A percentile compares a stretch with the other conserved stretches of the same genome.
Conservation (phyloP, 1,140 invertebrate species). For the Ephestia elutella region DNA sequence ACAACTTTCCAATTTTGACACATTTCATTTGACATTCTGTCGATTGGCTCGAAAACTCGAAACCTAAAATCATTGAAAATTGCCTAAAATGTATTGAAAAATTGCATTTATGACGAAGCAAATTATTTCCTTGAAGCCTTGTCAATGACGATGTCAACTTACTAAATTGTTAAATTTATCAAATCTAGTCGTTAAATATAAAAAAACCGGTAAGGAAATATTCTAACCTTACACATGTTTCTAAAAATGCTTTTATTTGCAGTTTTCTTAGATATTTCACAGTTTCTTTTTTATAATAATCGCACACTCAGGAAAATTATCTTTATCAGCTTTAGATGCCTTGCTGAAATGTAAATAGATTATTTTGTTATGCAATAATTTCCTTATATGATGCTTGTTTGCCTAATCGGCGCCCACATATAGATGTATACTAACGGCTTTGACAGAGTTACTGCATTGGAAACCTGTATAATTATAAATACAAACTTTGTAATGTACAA, state of each 20-base stretch:
- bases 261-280: background rate
- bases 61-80: too few species aligned
- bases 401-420: background rate
- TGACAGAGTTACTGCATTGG: too few species aligned
- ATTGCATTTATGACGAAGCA: background rate
- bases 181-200: background rate
- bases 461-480: too few species aligned
- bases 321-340: too few species aligned
- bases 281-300: background rate
- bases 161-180: background rate
- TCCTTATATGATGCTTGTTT: background rate
- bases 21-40: too few species aligned
- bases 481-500: too few species aligned
- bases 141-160: background rate
- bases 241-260: background rate
- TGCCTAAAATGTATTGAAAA: background rate
- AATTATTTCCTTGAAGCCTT: background rate
- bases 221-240: conserved; percentile 5
- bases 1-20: too few species aligned
- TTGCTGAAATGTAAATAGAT: background rate
- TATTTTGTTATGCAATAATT: conserved; percentile 1
- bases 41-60: too few species aligned
- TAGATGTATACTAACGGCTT: too few species aligned
- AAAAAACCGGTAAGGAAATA: background rate
- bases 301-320: background rate